These are phyloP conservation scores for Drosophila koepferae DNA, from an alignment of 2,888 invertebrate species.

Conservation along the genomic window DNA sequence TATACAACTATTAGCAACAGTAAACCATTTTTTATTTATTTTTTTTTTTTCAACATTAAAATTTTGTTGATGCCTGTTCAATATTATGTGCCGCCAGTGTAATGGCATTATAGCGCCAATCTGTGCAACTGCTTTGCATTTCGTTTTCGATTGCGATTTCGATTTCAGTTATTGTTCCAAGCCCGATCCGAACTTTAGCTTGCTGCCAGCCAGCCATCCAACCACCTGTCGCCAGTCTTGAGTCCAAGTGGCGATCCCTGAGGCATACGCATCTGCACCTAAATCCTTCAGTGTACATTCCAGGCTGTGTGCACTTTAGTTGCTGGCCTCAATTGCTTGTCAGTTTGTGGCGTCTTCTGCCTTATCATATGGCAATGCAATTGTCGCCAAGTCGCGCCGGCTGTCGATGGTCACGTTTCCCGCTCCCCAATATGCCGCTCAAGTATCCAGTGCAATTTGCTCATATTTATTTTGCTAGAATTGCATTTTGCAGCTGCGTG, in stretches of 20 bases:
- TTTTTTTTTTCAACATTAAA: background rate
- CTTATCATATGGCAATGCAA: slow-evolving; percentile 37
- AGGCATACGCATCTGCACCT: background rate
- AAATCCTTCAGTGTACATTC: slow-evolving; percentile 1
- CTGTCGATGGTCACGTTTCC: slow-evolving; percentile 61
- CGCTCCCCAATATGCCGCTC: background rate
- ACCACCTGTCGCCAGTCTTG: slow-evolving; percentile 53
- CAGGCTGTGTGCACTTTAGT: background rate
- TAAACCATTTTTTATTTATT: background rate
- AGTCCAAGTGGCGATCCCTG: slow-evolving; percentile 14
- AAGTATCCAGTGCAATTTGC: slow-evolving; percentile 26
- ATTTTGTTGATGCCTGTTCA: slow-evolving; percentile 3
- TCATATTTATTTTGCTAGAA: slow-evolving; percentile 48
- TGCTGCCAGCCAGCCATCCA: slow-evolving; percentile 12
- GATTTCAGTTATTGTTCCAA: slow-evolving; percentile 60
- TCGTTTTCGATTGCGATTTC: slow-evolving; percentile 64
- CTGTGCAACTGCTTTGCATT: slow-evolving; percentile 43
- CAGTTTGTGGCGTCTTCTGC: slow-evolving; percentile 24
- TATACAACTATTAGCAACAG: background rate
- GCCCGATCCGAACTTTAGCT: slow-evolving; percentile 1
- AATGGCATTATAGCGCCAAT: slow-evolving; percentile 19
- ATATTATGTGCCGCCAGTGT: slow-evolving; percentile 46
- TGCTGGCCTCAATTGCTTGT: slow-evolving; percentile 11
- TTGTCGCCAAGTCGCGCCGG: slow-evolving; percentile 54
- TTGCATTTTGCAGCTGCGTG: slow-evolving; percentile 58